Percentiles rank a stretch among this genome's conserved stretches.
Conservation (phyloP, 2,797 vertebrate genomes). For the Arctocebus calabarensis region DNA sequence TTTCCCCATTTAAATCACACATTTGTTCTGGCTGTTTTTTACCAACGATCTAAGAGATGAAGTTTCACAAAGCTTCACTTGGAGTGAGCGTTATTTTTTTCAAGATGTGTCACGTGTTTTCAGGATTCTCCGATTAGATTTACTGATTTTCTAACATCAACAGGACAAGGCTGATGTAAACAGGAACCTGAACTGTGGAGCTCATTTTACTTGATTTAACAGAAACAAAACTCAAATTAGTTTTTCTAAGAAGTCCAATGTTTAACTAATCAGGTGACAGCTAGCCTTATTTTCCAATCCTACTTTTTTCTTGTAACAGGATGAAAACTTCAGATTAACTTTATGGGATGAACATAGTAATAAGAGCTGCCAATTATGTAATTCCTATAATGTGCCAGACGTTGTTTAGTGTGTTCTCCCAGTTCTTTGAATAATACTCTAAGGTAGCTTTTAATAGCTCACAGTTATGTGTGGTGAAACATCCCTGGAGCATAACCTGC, state of each 20-base stretch:
- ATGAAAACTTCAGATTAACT: neutral
- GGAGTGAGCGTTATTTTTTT: neutral
- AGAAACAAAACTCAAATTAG: constrained; percentile 3
- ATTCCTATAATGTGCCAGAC: neutral
- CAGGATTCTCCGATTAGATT: neutral
- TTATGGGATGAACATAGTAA: neutral
- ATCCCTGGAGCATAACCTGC: neutral
- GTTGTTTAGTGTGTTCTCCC: neutral
- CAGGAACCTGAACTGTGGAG: neutral
- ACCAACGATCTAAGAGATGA: neutral
- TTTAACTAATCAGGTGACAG: neutral
- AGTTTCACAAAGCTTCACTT: neutral
- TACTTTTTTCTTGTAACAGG: neutral
- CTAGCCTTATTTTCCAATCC: neutral
- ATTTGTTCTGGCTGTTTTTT: neutral
- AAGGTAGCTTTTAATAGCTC: neutral
- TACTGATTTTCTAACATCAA: neutral
- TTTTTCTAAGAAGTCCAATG: neutral
- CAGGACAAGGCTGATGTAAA: neutral
- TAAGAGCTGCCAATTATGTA: neutral
- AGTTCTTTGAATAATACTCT: neutral
- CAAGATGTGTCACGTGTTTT: neutral
- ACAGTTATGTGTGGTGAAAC: constrained; percentile 6
- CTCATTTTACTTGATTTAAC: neutral
- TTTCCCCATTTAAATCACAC: neutral